Base-by-base conservation (phyloP, 2,888 invertebrate species). In the Lasioglossum villosulum region DNA sequence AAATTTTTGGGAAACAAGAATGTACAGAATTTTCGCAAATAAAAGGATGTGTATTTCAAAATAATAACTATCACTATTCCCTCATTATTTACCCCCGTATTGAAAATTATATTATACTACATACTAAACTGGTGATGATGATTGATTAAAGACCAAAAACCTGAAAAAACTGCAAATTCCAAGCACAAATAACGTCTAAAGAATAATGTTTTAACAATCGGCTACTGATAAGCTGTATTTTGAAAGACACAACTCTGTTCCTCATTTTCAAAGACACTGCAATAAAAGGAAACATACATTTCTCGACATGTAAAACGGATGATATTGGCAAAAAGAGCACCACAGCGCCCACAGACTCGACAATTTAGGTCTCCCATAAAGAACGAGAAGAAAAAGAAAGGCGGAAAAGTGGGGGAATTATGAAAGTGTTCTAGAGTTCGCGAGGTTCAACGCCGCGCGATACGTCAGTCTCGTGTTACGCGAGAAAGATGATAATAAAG, bases 391-490 rank as follows among this genome's bases (percentile, higher is more conserved):
- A 52, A 70, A 12, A 16, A 52, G 16, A 8, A 71, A 42, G 56
- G 42, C 59, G 52, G 37, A 48, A 45, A 63, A 45, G 45, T 66
- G 37, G 30, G 37, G 59, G 52, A 23, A 8, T 71, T 59, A 75
- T 72, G 59, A n/a, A 74, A 73, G 27, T 80, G 75, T 75, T 78
- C 76, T 70, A 73, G 74, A 73, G 78, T 83, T 86, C 79, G 66
- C 34, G 71, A 76, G 72, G 84, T 86, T 86, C 78, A 83, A 86
- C 78, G 56, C 39, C 68, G 79, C 71, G 74, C 74, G 76, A 83
- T 81, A 80, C 86, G 83, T 78, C 77, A 82, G 66, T 74, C 82
- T 82, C 77, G 78, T 63, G 82, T 85, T 82, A 77, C 86, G 86
- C 68, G 79, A 81, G 83, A 83, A 86, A 80, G 71, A 77, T 70